Evolutionary conservation across 1,140 invertebrate genomes (phyloP).

Genomic region (Helicoverpa zea): DNA sequence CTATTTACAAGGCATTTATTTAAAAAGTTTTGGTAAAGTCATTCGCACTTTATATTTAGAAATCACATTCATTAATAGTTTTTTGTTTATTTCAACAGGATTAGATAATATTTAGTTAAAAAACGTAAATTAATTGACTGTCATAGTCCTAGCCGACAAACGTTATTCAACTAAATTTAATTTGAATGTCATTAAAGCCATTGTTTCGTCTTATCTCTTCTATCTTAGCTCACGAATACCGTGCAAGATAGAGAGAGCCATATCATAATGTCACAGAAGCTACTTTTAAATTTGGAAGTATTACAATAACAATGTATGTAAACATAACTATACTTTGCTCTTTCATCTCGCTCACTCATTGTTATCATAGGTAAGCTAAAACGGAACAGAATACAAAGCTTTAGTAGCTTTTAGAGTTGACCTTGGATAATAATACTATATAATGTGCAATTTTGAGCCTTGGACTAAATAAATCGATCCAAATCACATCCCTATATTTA

Average conservation of each 20-base stretch:
- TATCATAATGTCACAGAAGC: neutral
- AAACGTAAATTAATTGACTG: constrained; percentile 9
- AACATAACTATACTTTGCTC: constrained; percentile 14
- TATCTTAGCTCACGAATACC: neutral
- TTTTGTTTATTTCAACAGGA: neutral
- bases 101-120: constrained; percentile 9
- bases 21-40: neutral
- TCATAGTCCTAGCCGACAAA: constrained; percentile 12
- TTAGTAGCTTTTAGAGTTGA: constrained; percentile 6
- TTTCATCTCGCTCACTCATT: neutral
- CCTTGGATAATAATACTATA: constrained; percentile 13
- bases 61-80: neutral
- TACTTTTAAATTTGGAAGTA: neutral
- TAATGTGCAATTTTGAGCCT: neutral
- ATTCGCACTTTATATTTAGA: neutral
- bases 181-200: neutral
- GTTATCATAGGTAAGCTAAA: neutral
- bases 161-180: neutral
- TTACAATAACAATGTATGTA: constrained; percentile 40
- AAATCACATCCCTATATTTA: too few relatives aligned
- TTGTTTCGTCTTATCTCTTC: neutral
- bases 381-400: neutral
- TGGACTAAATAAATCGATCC: too few relatives aligned
- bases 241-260: neutral
- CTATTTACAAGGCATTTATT: neutral